Evolutionary conservation across 2,113 vertebrate species (phyloP).

Genomic region (Clinocottus analis): DNA sequence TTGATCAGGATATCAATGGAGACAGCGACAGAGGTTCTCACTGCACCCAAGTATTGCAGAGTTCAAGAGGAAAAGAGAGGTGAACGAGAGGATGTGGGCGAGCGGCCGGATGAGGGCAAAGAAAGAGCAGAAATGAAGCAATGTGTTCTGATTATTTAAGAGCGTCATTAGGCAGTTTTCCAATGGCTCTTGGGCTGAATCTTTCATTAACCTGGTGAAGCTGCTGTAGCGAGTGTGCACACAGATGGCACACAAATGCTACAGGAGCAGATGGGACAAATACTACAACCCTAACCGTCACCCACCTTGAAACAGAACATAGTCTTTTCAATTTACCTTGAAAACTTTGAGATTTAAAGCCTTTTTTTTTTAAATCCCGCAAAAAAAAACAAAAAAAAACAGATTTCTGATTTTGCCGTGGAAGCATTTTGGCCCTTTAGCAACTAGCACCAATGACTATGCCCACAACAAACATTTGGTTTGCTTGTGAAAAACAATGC

Average conservation of each 20-base stretch:
- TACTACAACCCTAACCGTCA: constrained; percentile 4
- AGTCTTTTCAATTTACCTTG: not conserved
- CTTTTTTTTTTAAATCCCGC: not conserved
- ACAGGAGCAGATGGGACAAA: constrained; percentile 40
- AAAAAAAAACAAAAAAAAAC: too few relatives aligned
- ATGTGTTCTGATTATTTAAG: constrained; percentile 20
- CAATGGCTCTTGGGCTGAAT: constrained; percentile 33
- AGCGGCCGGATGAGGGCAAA: constrained; percentile 16
- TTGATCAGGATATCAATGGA: not conserved
- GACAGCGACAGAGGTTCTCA: not conserved
- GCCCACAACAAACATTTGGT: not conserved
- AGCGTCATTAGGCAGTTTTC: constrained; percentile 37
- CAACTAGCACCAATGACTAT: not conserved
- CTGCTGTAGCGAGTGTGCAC: constrained; percentile 6
- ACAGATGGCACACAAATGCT: constrained; percentile 38
- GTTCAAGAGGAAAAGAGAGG: not conserved
- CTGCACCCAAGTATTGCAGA: constrained; percentile 5
- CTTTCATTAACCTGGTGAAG: constrained; percentile 24
- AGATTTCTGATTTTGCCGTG: too few relatives aligned
- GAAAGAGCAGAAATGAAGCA: constrained; percentile 1
- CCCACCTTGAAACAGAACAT: constrained; percentile 13
- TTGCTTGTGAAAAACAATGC: not conserved
- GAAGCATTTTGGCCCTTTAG: not conserved
- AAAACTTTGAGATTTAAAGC: not conserved
- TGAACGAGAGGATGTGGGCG: not conserved